Base-by-base conservation (phyloP, 1,140 invertebrate genomes). In the Sinonovacula constricta region DNA sequence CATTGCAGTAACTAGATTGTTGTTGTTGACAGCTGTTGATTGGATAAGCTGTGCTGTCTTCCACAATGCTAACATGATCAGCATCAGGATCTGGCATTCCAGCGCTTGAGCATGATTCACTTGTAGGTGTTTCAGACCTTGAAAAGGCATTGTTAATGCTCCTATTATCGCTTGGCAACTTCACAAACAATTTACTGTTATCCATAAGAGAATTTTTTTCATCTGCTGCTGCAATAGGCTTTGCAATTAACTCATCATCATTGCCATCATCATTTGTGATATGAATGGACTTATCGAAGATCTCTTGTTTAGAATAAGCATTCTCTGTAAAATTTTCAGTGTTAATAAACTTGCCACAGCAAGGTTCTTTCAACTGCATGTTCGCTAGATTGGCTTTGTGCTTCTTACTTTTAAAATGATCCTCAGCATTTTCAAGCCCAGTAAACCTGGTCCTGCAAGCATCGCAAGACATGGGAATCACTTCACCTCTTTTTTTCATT, bases 361-460 rank as follows among this genome's bases (percentile, higher is more conserved):
- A n/a, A n/a, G n/a, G n/a, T n/a, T 18, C 39, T 45, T 45, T 34
- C 3, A 63, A 51, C 22, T 53, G 57, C 56, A 26, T 67, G 49
- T 76, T 76, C 59, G 66, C 34, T n/a, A 53, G 28, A n/a, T 57
- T 69, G 33, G 22, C 24, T 51, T 15, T 51, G 49, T 78, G 75
- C 59, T 68, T 69, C 26, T 5, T 45, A 60, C 75, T 34, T 69
- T 51, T 36, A 36, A 78, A 63, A 30, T 78, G 75, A 33, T 59
- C 24, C 34, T 51, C 65, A 34, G 75, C 75, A 62, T n/a, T 33
- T 62, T 78, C 66, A 24, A 51, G 56, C 3, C 54, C 28, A 15
- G 57, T 62, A 54, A 78, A 78, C 15, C 2, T 7, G 1, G 28
- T 49, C 15, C 45, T 22, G 39, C 75, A 78, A n/a, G 59, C 45